These are phyloP conservation scores for Heliconius eleuchia DNA, from an alignment of 1,140 invertebrate species.

Conservation along the genomic window DNA sequence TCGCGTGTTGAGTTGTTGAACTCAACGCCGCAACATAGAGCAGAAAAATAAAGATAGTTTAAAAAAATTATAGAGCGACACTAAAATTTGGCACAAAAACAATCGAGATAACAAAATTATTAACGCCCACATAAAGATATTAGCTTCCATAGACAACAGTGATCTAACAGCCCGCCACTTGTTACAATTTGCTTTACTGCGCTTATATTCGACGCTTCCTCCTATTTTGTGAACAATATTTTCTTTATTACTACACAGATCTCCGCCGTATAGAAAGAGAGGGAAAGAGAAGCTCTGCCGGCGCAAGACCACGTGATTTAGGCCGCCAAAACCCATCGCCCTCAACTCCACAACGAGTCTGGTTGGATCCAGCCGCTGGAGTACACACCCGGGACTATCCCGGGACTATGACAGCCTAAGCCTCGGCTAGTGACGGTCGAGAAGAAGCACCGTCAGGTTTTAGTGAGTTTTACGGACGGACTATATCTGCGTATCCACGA, in stretches of 20 bases:
- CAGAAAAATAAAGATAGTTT: neutral
- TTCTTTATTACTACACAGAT: neutral
- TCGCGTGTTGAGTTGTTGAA: no score
- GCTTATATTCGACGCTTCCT: conserved; percentile 2
- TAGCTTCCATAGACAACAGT: neutral
- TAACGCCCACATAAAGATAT: conserved; percentile 1
- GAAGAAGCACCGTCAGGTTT: no score
- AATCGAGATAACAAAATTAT: neutral
- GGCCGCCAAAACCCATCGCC: no score
- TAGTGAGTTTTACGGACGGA: no score
- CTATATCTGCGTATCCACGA: no score
- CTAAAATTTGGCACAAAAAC: neutral
- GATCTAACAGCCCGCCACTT: conserved; percentile 8
- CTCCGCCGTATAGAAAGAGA: neutral
- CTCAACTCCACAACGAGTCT: no score
- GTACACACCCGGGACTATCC: no score
- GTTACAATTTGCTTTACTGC: neutral
- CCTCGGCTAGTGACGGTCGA: no score
- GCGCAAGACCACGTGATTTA: no score
- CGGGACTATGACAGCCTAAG: no score
- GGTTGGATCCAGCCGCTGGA: no score
- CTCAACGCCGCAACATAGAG: neutral
- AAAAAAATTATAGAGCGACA: neutral
- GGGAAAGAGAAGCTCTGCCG: no score
- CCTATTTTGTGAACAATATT: neutral